A percentile compares a stretch with the other conserved stretches of the same genome.
Evolutionary conservation across 1,140 invertebrate genomes (phyloP).

Genomic region (Brachystomella parvula): DNA sequence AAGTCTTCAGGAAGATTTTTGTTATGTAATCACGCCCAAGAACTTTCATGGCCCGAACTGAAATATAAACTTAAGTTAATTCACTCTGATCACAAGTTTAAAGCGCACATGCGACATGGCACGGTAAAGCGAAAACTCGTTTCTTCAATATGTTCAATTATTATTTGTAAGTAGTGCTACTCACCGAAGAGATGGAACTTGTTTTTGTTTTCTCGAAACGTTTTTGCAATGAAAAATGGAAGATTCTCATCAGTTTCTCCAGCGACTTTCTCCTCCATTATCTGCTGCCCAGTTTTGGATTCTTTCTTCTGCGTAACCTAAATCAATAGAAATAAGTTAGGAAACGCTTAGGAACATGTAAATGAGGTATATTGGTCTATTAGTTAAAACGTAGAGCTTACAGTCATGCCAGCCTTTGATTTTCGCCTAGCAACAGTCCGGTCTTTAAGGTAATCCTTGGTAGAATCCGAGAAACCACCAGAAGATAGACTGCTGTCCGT

Average conservation of each 20-base stretch:
- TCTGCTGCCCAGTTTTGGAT: background rate
- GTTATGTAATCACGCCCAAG: constrained; percentile 20
- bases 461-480: constrained; percentile 29
- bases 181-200: background rate
- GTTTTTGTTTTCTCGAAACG: background rate
- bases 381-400: background rate
- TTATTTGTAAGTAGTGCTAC: background rate
- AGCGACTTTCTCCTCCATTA: background rate
- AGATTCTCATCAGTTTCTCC: background rate
- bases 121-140: background rate
- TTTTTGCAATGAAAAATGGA: background rate
- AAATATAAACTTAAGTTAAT: background rate
- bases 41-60: constrained; percentile 17
- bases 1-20: constrained; percentile 27
- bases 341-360: background rate
- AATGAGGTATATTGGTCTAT: background rate
- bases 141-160: background rate
- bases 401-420: background rate
- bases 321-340: background rate
- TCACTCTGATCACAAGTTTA: background rate
- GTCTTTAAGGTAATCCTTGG: constrained; percentile 15
- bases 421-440: background rate
- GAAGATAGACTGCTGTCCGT: constrained; percentile 25
- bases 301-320: background rate
- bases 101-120: background rate